Evolutionary conservation across 2,888 invertebrate species (phyloP).

Genomic region (Hesperia comma): DNA sequence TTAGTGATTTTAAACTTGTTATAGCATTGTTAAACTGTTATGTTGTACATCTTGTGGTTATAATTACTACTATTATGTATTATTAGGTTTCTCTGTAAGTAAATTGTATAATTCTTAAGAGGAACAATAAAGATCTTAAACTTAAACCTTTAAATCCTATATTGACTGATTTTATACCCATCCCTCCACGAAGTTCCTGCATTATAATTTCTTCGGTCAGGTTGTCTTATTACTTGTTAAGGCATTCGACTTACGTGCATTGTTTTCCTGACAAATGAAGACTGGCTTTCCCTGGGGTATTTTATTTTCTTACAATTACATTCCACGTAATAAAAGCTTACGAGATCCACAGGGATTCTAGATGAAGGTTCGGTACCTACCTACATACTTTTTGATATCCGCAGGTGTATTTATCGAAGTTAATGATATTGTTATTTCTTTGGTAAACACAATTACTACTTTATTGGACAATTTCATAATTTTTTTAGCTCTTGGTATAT

Average conservation of each 20-base stretch:
- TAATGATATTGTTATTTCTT: conserved; percentile 17
- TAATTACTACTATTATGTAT: no score
- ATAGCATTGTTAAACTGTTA: no score
- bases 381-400: conserved; percentile 4
- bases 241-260: neutral
- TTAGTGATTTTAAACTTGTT: no score
- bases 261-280: conserved; percentile 1
- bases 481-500: neutral
- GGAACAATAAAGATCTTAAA: no score
- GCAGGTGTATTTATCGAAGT: conserved; percentile 2
- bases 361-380: neutral
- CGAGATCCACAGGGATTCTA: conserved; percentile 4
- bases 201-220: neutral
- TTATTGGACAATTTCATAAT: conserved; percentile 9
- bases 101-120: no score
- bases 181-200: no score
- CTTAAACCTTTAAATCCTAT: no score
- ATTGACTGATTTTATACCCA: no score
- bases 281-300: neutral
- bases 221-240: neutral
- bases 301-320: neutral
- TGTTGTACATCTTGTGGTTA: no score
- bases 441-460: conserved; percentile 1
- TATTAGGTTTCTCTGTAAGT: no score
- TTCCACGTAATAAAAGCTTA: conserved; percentile 10